Conservation (phyloP, 1,140 invertebrate genomes). For the Listronotus bonariensis region DNA sequence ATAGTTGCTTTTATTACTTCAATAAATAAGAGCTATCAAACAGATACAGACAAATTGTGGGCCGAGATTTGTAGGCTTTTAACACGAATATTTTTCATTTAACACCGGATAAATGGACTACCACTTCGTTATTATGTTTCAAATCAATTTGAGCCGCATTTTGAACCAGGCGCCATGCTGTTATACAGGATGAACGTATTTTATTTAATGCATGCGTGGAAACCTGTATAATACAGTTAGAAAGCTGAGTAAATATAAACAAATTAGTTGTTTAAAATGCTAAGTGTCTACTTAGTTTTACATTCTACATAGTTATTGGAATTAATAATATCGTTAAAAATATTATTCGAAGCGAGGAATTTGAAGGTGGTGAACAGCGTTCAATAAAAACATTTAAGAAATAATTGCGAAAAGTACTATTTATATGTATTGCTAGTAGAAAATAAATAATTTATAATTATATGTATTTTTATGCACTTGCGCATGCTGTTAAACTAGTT, state of each 20-base stretch:
- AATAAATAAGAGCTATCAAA: constrained; percentile 34
- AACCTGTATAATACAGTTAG: constrained; percentile 7
- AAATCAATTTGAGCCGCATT: constrained; percentile 30
- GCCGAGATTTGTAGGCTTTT: constrained; percentile 34
- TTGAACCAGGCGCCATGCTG: constrained; percentile 32
- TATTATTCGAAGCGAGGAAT: too few species aligned
- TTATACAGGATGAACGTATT: constrained; percentile 21
- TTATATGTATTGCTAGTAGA: too few species aligned
- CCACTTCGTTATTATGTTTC: constrained; percentile 36
- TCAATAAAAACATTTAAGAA: too few species aligned
- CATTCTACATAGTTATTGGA: too few species aligned
- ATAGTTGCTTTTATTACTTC: constrained; percentile 18
- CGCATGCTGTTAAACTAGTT: too few species aligned
- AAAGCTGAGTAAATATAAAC: constrained; percentile 4
- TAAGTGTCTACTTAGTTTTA: too few species aligned
- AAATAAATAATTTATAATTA: too few species aligned
- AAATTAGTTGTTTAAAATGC: not conserved
- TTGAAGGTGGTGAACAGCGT: too few species aligned
- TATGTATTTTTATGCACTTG: too few species aligned
- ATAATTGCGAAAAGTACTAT: too few species aligned
- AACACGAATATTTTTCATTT: constrained; percentile 36
- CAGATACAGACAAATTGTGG: constrained; percentile 26
- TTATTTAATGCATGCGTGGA: constrained; percentile 17
- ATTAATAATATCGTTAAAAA: too few species aligned
- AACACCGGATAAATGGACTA: constrained; percentile 28